These are phyloP conservation scores for Phyllopteryx taeniolatus DNA, from an alignment of 2,113 vertebrate species.

Conservation along the genomic window DNA sequence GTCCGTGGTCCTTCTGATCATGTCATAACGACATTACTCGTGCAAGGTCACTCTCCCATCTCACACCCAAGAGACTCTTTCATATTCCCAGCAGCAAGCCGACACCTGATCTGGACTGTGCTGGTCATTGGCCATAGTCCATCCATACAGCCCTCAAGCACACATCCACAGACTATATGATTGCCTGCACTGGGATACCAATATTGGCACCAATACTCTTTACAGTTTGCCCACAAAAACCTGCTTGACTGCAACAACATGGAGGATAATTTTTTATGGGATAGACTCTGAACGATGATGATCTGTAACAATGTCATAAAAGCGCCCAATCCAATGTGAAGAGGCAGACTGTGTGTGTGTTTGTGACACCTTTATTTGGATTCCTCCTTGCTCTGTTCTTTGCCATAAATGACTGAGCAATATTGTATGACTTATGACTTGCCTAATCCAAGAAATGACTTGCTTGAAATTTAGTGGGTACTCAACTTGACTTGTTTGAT, in stretches of 20 bases:
- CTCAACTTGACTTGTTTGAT: too few relatives aligned
- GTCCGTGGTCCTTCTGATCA: slow-evolving; percentile 61
- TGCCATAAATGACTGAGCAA: too few relatives aligned
- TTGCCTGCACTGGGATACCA: slow-evolving; percentile 14
- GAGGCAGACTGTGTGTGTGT: not conserved
- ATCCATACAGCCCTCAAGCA: slow-evolving; percentile 58
- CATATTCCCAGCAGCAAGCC: slow-evolving; percentile 71
- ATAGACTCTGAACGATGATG: slow-evolving; percentile 11
- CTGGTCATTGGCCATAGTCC: slow-evolving; percentile 60
- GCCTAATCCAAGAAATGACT: too few relatives aligned
- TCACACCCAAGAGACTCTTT: slow-evolving; percentile 61
- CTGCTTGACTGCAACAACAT: not conserved
- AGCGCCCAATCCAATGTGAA: not conserved
- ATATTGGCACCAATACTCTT: slow-evolving; percentile 18
- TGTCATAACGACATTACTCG: slow-evolving; percentile 70
- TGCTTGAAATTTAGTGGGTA: too few relatives aligned
- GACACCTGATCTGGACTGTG: slow-evolving; percentile 63
- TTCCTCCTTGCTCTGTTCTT: not conserved
- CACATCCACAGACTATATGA: slow-evolving; percentile 6
- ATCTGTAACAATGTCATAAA: slow-evolving; percentile 7
- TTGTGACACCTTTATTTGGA: not conserved
- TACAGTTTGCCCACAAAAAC: slow-evolving; percentile 2
- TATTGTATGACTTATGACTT: too few relatives aligned
- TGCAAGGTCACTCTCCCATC: slow-evolving; percentile 59
- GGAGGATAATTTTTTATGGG: not conserved